Base-by-base conservation (phyloP, 2,113 vertebrate species). In the Entomyzon cyanotis region DNA sequence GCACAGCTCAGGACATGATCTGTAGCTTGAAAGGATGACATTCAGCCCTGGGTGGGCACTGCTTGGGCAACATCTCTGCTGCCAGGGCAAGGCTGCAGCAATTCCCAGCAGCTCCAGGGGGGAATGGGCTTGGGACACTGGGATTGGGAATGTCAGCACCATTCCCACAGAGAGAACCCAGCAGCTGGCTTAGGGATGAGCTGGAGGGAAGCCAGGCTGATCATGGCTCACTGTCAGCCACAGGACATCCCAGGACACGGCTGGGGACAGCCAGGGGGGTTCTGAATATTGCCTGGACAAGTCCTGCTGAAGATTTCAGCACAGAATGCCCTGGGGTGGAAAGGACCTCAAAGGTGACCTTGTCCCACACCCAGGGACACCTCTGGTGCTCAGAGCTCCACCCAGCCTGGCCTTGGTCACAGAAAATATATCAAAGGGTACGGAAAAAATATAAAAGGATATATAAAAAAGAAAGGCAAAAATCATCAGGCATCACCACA, bases 1-100 rank as follows among this genome's bases (percentile, higher is more conserved):
- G 94, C 96, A 93, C 90, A 21, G 96, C 22, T 49, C 37, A 44
- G 83, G 93, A 52, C 94, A 64, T 5, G 82, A 89, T 64, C 78
- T 91, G 92, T 84, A 49, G 11, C 78, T 74, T 93, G 94, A 83
- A 47, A 82, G 88, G 87, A 92, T 85, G 94, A 92, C 89, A 84
- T 8, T 59, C 87, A 88, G 87, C 73, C 79, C 81, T 53, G 89
- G 94, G 79, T 90, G 95, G 94, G 64, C 96, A 95, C 78, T 65
- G 88, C 56, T 83, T 78, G 90, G 49, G 84, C 87, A 73, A 53
- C 27, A 2, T 13, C 89, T 27, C 31, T 86, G 87, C 89, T 83
- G 85, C 58, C 8, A 31, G 85, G 91, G 63, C 75, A 65, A 50
- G 73, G 65, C 78, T 94, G 89, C 11, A 59, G 93, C 84, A 79